Evolutionary conservation across 1,140 invertebrate species (phyloP).

Genomic region (Littorina saxatilis): DNA sequence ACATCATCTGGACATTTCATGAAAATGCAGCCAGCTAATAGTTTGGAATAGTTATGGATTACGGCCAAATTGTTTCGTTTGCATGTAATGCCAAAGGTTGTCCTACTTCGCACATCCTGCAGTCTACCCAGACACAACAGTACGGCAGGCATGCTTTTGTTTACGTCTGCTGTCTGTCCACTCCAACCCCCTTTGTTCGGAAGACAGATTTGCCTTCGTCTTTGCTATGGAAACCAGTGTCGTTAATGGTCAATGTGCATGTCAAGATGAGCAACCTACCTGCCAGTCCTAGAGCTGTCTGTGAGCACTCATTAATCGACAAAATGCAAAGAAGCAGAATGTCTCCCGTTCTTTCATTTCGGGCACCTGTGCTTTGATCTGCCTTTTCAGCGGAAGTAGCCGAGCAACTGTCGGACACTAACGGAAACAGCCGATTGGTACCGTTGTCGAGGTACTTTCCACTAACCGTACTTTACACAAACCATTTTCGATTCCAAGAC

Average conservation of each 20-base stretch:
- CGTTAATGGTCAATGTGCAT: background rate
- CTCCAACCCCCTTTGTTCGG: background rate
- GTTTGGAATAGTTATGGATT: no score
- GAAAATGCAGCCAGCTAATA: no score
- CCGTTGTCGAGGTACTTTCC: conserved; percentile 4
- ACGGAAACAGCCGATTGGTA: conserved; percentile 38
- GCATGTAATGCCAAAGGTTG: background rate
- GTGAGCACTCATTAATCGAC: background rate
- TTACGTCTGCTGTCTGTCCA: conserved; percentile 40
- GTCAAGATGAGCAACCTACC: conserved; percentile 15
- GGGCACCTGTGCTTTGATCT: conserved; percentile 38
- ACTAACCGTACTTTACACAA: no score
- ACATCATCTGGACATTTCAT: no score
- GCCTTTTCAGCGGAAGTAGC: conserved; percentile 37
- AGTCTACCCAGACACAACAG: conserved; percentile 21
- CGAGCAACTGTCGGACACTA: conserved; percentile 34
- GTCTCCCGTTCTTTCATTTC: conserved; percentile 27
- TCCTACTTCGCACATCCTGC: conserved; percentile 2
- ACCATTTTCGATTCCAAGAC: no score
- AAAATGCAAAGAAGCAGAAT: background rate
- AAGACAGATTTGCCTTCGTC: background rate
- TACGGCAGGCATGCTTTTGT: conserved; percentile 33
- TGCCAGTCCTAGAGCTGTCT: conserved; percentile 2
- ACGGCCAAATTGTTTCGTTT: no score
- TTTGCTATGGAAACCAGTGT: conserved; percentile 16